phyloP scores from a whole-genome alignment of 2,888 invertebrate species.

The Cordilura impudica region DNA sequence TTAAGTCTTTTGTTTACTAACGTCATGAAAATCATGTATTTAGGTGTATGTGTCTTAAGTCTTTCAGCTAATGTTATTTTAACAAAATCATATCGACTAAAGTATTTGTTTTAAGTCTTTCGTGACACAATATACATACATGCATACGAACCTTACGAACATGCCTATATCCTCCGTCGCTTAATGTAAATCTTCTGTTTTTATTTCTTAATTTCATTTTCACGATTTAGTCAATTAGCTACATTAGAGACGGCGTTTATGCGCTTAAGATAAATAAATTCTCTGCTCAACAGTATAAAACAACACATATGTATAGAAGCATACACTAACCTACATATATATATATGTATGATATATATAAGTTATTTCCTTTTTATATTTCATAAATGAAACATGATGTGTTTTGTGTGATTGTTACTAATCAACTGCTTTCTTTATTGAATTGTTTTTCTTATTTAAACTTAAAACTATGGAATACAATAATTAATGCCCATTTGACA shows the following conservation, averaged over 20 bases:
- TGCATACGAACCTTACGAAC: background rate
- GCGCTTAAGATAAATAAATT: slow-evolving; percentile 47
- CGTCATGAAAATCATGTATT: background rate
- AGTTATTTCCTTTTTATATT: too few species aligned
- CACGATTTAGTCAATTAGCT: slow-evolving; percentile 57
- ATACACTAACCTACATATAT: background rate
- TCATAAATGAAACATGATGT: too few species aligned
- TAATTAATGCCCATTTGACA: too few species aligned
- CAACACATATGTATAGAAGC: background rate
- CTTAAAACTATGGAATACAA: too few species aligned
- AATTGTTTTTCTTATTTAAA: too few species aligned
- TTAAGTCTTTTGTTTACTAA: background rate
- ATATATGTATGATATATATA: too few species aligned
- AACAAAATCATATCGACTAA: background rate
- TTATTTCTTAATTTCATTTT: slow-evolving; percentile 56
- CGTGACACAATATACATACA: background rate
- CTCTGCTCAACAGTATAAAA: slow-evolving; percentile 3
- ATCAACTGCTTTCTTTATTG: too few species aligned
- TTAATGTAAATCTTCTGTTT: slow-evolving; percentile 14
- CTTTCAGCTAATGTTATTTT: slow-evolving; percentile 37
- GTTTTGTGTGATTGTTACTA: too few species aligned
- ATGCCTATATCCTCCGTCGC: background rate
- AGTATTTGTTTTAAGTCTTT: slow-evolving; percentile 11
- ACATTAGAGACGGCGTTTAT: slow-evolving; percentile 57
- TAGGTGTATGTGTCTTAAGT: slow-evolving; percentile 9